Evolutionary conservation across 2,113 vertebrate genomes (phyloP), one percentile per base, ranked within the genome.

Genomic region (Brachyistius frenatus): DNA sequence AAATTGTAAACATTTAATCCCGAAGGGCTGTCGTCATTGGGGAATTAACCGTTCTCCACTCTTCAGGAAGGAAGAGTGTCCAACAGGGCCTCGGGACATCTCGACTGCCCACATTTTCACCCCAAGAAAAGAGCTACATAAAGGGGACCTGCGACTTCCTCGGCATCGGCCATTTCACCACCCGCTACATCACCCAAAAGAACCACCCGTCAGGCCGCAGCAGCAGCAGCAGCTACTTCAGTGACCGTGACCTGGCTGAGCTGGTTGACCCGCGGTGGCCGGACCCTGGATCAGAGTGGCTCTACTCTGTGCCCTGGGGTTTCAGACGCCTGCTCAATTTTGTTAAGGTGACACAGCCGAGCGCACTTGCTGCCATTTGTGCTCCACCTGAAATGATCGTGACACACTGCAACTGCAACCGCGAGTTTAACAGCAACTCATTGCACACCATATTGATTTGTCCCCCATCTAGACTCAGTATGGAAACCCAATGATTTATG

Each of bases 71-170:
- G 60, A 99, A 97, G 86, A 98, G 96, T 35, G 79, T 80, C 31
- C 95, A 98, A 72, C 96, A 97, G 88, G 96, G 96, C 52, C 87
- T 97, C 58, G 93, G 94, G 1, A 91, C 86, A 3, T 98, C 97
- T 0, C 92, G 97, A 8, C 85, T 99, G 77, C 97, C 97, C 0
- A 89, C 76, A 0, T 98, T 99, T 88, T 97, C 96, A 5, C 91
- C 94, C 47, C 96, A 97, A 82, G 97, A 99, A 86, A 98, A 97
- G 91, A 94, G 89, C 85, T 97, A 97, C 47, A 95, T 99, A 30
- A 98, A 96, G 89, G 97, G 97, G 71, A 98, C 96, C 7, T 94
- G 94, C 2, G 97, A 98, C 87, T 99, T 98, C 89, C 86, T 99
- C 54, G 97, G 97, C n/a, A 78, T 99, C 2, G 96, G 96, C 0